phyloP scores from a whole-genome alignment of 2,888 invertebrate genomes.

The Cybosia mesomella region DNA sequence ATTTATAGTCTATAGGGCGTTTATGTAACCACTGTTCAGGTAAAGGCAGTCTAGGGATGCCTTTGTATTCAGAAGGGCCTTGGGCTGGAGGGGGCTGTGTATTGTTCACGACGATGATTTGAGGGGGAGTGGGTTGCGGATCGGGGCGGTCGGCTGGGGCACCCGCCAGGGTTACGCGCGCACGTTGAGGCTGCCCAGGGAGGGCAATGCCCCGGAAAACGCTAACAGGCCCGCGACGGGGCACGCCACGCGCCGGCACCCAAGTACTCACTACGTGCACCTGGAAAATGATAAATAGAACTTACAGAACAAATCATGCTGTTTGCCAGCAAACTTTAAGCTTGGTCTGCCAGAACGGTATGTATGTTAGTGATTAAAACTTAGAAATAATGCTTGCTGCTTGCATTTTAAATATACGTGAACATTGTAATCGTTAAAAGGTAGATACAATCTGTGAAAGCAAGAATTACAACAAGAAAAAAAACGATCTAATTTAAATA shows the following conservation, averaged over 20 bases:
- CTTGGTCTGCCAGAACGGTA: not conserved
- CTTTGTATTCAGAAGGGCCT: conserved; percentile 57
- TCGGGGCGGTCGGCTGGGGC: conserved; percentile 49
- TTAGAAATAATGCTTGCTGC: too few relatives aligned
- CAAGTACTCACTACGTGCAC: conserved; percentile 75
- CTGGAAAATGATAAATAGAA: conserved; percentile 55
- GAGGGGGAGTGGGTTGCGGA: conserved; percentile 49
- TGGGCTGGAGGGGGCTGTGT: conserved; percentile 48
- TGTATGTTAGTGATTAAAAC: not conserved
- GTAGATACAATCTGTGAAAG: too few relatives aligned
- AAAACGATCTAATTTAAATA: too few relatives aligned
- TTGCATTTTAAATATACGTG: too few relatives aligned
- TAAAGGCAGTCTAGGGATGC: conserved; percentile 73
- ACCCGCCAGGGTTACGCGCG: conserved; percentile 49
- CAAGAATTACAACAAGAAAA: too few relatives aligned
- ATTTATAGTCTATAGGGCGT: conserved; percentile 75
- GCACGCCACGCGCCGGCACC: conserved; percentile 45
- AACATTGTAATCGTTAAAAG: not conserved
- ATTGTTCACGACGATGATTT: conserved; percentile 58
- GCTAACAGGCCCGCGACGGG: conserved; percentile 28
- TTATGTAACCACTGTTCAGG: conserved; percentile 83
- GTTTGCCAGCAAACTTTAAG: not conserved
- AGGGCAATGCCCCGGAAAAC: conserved; percentile 29
- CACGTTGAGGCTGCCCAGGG: conserved; percentile 50
- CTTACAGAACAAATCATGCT: not conserved